Evolutionary conservation across 2,797 vertebrate genomes (phyloP).

Genomic region (Microctenopoma lineatum): DNA sequence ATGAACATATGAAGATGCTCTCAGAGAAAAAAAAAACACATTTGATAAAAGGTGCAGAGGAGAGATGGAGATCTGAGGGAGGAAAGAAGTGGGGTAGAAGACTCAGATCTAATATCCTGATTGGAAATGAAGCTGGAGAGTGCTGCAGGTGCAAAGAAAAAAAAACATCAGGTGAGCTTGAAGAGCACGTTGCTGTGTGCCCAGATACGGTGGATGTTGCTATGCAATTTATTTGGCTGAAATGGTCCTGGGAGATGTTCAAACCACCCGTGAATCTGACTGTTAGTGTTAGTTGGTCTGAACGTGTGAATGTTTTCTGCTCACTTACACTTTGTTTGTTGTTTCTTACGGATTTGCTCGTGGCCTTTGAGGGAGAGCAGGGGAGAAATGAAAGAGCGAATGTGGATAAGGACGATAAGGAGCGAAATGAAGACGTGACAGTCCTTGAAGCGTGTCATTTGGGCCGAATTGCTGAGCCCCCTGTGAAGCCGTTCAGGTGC

Average conservation of each 20-base stretch:
- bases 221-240: slow-evolving; percentile 55
- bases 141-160: slow-evolving; percentile 19
- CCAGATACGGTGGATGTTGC: slow-evolving; percentile 19
- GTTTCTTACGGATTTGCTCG: slow-evolving; percentile 14
- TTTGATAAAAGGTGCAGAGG: slow-evolving; percentile 19
- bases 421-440: background rate
- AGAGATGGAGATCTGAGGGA: background rate
- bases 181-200: slow-evolving; percentile 38
- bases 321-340: background rate
- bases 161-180: slow-evolving; percentile 24
- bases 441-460: background rate
- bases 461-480: slow-evolving; percentile 9
- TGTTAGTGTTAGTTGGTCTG: background rate
- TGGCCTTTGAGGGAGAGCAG: background rate
- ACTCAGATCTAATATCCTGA: slow-evolving; percentile 64
- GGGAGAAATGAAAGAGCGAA: slow-evolving; percentile 5
- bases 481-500: slow-evolving; percentile 25
- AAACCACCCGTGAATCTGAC: slow-evolving; percentile 24
- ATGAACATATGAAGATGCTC: slow-evolving; percentile 21
- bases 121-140: slow-evolving; percentile 50
- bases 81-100: slow-evolving; percentile 21
- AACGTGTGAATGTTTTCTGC: background rate
- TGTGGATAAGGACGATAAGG: background rate
- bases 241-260: slow-evolving; percentile 41
- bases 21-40: slow-evolving; percentile 15